Evolutionary conservation across 1,140 invertebrate genomes (phyloP).

Genomic region (Euwallacea similis): DNA sequence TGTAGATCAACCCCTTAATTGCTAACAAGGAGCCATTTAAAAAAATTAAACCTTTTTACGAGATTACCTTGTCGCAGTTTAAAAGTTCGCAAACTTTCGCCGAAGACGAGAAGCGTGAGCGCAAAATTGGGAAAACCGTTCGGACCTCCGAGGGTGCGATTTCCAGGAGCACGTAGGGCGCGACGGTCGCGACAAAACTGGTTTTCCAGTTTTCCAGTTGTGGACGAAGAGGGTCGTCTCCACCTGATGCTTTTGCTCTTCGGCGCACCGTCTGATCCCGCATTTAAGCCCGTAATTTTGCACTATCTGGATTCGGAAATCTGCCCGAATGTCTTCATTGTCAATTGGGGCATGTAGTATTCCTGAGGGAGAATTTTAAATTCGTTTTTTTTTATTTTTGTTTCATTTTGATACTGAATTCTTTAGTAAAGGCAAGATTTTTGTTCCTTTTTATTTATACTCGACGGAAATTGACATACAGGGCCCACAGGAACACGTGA

Average conservation of each 20-base stretch:
- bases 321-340: constrained; percentile 20
- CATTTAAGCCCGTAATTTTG: constrained; percentile 22
- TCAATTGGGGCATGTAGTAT: no score
- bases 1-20: no score
- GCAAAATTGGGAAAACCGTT: neutral
- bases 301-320: constrained; percentile 21
- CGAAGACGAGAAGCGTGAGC: constrained; percentile 21
- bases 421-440: no score
- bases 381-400: no score
- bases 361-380: no score
- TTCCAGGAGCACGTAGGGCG: constrained; percentile 21
- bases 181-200: constrained; percentile 27
- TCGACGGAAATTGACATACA: no score
- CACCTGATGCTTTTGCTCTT: constrained; percentile 33
- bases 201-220: constrained; percentile 15
- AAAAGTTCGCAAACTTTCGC: constrained; percentile 25
- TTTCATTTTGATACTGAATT: no score
- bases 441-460: no score
- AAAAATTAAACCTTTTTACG: constrained; percentile 4
- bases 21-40: neutral
- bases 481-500: no score
- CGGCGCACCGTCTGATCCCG: constrained; percentile 18
- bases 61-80: constrained; percentile 15
- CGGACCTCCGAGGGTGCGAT: constrained; percentile 1
- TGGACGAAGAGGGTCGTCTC: constrained; percentile 25